These are phyloP conservation scores for Sardina pilchardus DNA, from an alignment of 2,113 vertebrate species.

Conservation along the genomic window DNA sequence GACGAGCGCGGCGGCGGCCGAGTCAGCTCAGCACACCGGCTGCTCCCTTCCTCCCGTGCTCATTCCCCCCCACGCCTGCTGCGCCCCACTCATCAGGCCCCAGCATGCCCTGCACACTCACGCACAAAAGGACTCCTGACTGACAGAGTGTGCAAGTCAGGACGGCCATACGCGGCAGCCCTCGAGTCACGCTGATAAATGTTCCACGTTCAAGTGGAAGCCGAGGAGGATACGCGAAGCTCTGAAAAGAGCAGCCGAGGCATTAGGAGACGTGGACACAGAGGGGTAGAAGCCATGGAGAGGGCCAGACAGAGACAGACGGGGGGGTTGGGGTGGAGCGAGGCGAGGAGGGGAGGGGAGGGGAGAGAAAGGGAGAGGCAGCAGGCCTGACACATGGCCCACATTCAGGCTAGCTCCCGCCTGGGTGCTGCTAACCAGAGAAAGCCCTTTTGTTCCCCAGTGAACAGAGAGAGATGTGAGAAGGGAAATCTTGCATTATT, in stretches of 20 bases:
- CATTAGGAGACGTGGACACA: background rate
- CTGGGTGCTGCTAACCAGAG: slow-evolving; percentile 63
- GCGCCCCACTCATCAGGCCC: background rate
- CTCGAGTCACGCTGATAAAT: background rate
- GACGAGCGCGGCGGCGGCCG: too few species aligned
- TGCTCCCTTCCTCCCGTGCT: background rate
- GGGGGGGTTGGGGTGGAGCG: background rate
- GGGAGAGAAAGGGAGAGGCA: slow-evolving; percentile 30
- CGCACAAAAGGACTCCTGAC: background rate
- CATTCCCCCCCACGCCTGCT: background rate
- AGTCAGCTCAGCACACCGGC: background rate
- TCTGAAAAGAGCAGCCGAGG: background rate
- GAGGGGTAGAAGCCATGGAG: background rate
- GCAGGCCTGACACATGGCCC: slow-evolving; percentile 69
- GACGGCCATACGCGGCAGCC: background rate
- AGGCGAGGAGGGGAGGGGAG: background rate
- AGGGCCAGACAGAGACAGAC: background rate
- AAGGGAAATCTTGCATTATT: slow-evolving; percentile 39
- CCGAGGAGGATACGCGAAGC: background rate
- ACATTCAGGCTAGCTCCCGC: slow-evolving; percentile 68
- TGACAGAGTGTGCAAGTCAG: background rate
- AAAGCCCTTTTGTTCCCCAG: slow-evolving; percentile 64
- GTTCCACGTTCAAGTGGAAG: background rate
- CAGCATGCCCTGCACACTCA: background rate
- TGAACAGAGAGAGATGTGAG: slow-evolving; percentile 42